Conservation (phyloP, 2,797 vertebrate genomes). For the Corythornis leucogaster region DNA sequence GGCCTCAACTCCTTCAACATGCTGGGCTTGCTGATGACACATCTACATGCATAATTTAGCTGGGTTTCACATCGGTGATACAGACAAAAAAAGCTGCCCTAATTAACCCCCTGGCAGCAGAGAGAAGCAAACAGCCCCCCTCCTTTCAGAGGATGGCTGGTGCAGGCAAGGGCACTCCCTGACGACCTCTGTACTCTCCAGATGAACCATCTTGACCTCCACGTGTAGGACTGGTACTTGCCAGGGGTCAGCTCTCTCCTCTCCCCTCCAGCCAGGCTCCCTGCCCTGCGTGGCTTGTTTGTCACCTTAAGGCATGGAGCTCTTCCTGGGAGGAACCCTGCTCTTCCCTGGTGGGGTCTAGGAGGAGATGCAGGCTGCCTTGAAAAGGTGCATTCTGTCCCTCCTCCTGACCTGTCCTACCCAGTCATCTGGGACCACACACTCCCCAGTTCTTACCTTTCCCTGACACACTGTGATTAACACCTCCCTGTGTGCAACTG, state of each 20-base stretch:
- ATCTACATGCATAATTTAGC: not conserved
- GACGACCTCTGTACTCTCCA: too few relatives aligned
- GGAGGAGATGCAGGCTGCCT: not conserved
- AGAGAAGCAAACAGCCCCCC: too few relatives aligned
- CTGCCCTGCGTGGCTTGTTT: not conserved
- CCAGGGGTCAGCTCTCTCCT: too few relatives aligned
- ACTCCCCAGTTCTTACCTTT: not conserved
- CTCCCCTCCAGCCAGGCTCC: too few relatives aligned
- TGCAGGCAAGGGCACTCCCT: too few relatives aligned
- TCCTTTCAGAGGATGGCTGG: too few relatives aligned
- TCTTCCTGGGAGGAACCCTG: not conserved
- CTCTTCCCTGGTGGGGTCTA: not conserved
- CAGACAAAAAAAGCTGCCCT: too few relatives aligned
- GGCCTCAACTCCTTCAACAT: not conserved
- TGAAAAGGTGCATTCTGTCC: not conserved
- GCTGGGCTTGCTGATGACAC: not conserved
- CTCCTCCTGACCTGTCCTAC: not conserved
- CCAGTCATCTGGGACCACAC: not conserved
- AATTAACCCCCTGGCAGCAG: too few relatives aligned
- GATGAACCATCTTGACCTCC: too few relatives aligned
- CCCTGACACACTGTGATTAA: conserved; percentile 17
- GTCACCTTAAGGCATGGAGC: not conserved
- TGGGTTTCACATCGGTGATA: too few relatives aligned
- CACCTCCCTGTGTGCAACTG: not conserved
- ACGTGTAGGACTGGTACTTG: too few relatives aligned